Base-by-base conservation (phyloP, 2,113 vertebrate genomes). In the Acinonyx jubatus region DNA sequence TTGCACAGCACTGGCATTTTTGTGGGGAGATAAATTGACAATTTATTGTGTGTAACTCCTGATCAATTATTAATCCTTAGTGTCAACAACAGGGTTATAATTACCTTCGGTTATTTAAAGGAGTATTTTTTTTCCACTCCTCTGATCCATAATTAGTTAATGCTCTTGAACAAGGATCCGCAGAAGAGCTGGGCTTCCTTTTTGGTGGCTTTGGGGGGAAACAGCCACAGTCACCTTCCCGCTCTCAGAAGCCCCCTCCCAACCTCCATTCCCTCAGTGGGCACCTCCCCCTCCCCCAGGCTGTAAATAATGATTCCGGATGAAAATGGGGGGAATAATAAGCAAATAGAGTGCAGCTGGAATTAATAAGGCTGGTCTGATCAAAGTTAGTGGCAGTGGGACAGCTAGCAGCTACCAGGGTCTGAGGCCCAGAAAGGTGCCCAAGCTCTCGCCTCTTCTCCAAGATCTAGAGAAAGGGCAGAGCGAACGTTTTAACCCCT, bases 21-120 rank as follows among this genome's bases (percentile, higher is more conserved):
- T 92, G 97, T 97, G 93, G 71, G 92, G 95, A 98, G 98, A 98
- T 98, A 98, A 99, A 99, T 98, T 96, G 98, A 97, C 98, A 98
- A 99, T 98, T 98, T 99, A 98, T 99, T 98, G 98, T 98, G 98
- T 98, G 98, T 98, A 98, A 98, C 96, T 98, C 97, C 97, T 98
- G 98, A 99, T 99, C 99, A 99, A 99, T 99, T 99, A 99, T 99
- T 99, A 99, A 99, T 99, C 98, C 87, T 98, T 98, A 98, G 98
- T 98, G 98, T 99, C 98, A 99, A 99, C 98, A 99, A 98, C 98
- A 82, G 98, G 97, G 98, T 98, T 98, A 99, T 99, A 99, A 99
- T 99, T 98, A 99, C 98, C 97, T 98, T 98, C 94, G 68, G 98
- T 99, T 99, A 98, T 98, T 99, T 98, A 98, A 98, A 98, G 97